phyloP scores from a whole-genome alignment of 2,797 vertebrate species.

The Anolis apletophallus region DNA sequence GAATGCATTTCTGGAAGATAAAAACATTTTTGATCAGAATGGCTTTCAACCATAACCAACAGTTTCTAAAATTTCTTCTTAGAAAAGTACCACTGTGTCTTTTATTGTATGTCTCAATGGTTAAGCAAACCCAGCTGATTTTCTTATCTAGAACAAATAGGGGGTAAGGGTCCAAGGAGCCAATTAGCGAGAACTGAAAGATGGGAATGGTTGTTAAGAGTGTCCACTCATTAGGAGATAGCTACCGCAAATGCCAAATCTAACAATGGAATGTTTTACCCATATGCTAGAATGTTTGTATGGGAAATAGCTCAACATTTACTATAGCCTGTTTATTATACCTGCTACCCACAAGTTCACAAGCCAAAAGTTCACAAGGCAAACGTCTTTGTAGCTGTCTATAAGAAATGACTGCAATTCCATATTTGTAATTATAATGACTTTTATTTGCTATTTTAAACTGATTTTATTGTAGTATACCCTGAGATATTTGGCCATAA shows the following conservation, averaged over 20 bases:
- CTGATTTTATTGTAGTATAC: no score
- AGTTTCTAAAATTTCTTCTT: constrained; percentile 8
- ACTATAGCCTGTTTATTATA: background rate
- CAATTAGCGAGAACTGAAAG: background rate
- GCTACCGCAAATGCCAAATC: background rate
- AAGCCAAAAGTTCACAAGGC: background rate
- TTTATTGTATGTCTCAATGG: background rate
- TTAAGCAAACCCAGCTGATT: background rate
- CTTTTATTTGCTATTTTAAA: background rate
- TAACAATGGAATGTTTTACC: background rate
- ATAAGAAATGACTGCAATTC: background rate
- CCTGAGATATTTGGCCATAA: no score
- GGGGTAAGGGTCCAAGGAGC: background rate
- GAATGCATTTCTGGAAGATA: background rate
- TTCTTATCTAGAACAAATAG: constrained; percentile 1
- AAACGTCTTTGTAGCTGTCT: background rate
- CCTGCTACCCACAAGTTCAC: no score
- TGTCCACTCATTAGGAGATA: background rate
- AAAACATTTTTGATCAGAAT: background rate
- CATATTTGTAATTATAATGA: background rate
- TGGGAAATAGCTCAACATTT: background rate
- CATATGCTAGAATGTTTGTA: background rate
- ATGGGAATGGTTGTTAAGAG: background rate
- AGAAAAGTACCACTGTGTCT: background rate
- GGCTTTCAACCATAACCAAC: constrained; percentile 16